A percentile compares a stretch with the other conserved stretches of the same genome.
Evolutionary conservation across 2,113 vertebrate species (phyloP).

Genomic region (Uropsilus gracilis): DNA sequence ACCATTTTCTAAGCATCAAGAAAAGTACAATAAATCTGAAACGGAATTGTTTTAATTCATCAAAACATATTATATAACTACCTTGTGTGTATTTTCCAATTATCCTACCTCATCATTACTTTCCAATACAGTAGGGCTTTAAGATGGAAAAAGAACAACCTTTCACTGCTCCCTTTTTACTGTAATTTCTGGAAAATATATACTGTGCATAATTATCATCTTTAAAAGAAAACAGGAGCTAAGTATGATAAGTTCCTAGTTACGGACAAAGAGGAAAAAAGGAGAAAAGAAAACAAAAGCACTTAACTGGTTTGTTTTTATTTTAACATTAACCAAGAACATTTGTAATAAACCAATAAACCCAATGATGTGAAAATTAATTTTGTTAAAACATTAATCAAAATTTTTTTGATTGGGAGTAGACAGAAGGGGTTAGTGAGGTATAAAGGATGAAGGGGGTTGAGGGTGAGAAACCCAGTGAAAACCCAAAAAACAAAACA

Average conservation of each 20-base stretch:
- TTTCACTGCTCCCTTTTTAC: neutral
- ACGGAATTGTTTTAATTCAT: slow-evolving; percentile 60
- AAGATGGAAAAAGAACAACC: slow-evolving; percentile 48
- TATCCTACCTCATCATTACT: slow-evolving; percentile 52
- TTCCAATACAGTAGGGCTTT: slow-evolving; percentile 49
- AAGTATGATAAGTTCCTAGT: slow-evolving; percentile 38
- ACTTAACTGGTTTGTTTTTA: slow-evolving; percentile 34
- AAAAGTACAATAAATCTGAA: slow-evolving; percentile 73
- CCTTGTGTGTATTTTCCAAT: slow-evolving; percentile 53
- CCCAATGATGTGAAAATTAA: neutral
- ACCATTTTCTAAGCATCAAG: slow-evolving; percentile 77
- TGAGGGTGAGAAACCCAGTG: too few species aligned
- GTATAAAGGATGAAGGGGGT: too few species aligned
- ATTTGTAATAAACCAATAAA: slow-evolving; percentile 38
- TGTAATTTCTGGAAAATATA: slow-evolving; percentile 43
- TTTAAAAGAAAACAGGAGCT: slow-evolving; percentile 49
- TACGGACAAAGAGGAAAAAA: slow-evolving; percentile 8
- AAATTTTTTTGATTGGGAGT: too few species aligned
- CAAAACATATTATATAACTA: slow-evolving; percentile 75
- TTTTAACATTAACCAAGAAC: slow-evolving; percentile 6
- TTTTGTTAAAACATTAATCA: slow-evolving; percentile 4
- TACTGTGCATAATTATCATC: neutral
- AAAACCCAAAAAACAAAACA: too few species aligned
- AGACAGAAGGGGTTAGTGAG: too few species aligned
- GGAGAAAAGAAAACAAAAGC: slow-evolving; percentile 39